These are phyloP conservation scores for Microtus richardsoni DNA, from an alignment of 2,113 vertebrate genomes.

Conservation along the genomic window DNA sequence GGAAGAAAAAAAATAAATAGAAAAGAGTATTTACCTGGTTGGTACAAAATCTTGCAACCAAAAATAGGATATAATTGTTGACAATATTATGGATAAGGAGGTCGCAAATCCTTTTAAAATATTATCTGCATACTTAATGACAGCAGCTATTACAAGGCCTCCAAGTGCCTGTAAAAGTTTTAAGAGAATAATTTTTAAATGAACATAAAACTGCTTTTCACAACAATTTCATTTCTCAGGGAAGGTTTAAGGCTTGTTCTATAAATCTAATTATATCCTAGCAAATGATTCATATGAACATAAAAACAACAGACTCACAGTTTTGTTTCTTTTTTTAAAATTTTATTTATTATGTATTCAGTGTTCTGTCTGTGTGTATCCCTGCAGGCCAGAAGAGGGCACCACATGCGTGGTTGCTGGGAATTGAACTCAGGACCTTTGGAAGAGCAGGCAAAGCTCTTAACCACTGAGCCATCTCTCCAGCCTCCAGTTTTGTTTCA, in stretches of 20 bases:
- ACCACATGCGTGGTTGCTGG: no score
- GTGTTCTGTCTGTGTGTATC: no score
- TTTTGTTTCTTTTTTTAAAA: no score
- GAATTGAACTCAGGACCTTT: no score
- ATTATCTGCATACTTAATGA: slow-evolving; percentile 99
- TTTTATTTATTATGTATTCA: no score
- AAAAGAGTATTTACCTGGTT: slow-evolving; percentile 88
- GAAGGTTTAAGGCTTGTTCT: slow-evolving; percentile 26
- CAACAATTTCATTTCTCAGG: slow-evolving; percentile 19
- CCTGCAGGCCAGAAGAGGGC: no score
- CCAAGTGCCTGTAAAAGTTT: slow-evolving; percentile 94
- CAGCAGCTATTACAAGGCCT: slow-evolving; percentile 97
- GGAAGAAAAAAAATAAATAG: neutral
- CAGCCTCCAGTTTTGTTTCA: neutral
- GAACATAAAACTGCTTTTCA: slow-evolving; percentile 33
- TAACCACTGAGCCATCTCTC: no score
- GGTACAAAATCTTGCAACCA: slow-evolving; percentile 97
- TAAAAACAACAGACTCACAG: neutral
- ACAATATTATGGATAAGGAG: slow-evolving; percentile 98
- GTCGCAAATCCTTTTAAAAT: slow-evolving; percentile 99
- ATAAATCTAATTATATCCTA: slow-evolving; percentile 13
- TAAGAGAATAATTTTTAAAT: slow-evolving; percentile 55
- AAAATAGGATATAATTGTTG: slow-evolving; percentile 98
- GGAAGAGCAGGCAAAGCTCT: no score
- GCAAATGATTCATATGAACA: neutral